Evolutionary conservation across 2,113 vertebrate genomes (phyloP).

Genomic region (Corydoras maculifer): DNA sequence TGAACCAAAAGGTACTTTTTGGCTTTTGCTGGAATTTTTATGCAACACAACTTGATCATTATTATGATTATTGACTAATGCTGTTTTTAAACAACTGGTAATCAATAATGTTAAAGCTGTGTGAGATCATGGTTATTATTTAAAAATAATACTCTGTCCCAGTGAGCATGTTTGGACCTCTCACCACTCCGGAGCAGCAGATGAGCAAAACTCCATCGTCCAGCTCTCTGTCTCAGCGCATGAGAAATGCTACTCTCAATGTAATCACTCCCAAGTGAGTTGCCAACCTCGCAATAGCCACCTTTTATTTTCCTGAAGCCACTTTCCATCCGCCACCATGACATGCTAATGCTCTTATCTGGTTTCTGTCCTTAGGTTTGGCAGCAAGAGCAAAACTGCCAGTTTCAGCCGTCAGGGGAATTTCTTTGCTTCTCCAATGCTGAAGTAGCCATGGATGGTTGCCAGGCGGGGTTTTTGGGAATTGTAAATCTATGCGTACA

Average conservation of each 20-base stretch:
- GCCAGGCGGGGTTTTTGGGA: not conserved
- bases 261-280: conserved; percentile 58
- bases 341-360: not conserved
- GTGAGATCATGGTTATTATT: not conserved
- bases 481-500: conserved; percentile 13
- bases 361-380: conserved; percentile 70
- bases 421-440: conserved; percentile 87
- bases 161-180: conserved; percentile 89
- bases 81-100: too few relatives aligned
- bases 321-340: not conserved
- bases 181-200: conserved; percentile 91
- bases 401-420: conserved; percentile 73
- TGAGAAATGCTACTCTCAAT: conserved; percentile 73
- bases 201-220: conserved; percentile 85
- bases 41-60: not conserved
- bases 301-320: too few relatives aligned
- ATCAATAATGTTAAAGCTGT: not conserved
- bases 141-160: conserved; percentile 33
- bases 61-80: too few relatives aligned
- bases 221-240: conserved; percentile 84
- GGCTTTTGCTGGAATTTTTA: not conserved
- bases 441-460: conserved; percentile 66
- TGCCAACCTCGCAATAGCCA: not conserved
- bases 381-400: conserved; percentile 82
- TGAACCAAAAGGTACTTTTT: conserved; percentile 72